Percentiles rank a stretch among this genome's conserved stretches.
phyloP scores from a whole-genome alignment of 2,888 invertebrate genomes.

The Harpagoxenus sublaevis region DNA sequence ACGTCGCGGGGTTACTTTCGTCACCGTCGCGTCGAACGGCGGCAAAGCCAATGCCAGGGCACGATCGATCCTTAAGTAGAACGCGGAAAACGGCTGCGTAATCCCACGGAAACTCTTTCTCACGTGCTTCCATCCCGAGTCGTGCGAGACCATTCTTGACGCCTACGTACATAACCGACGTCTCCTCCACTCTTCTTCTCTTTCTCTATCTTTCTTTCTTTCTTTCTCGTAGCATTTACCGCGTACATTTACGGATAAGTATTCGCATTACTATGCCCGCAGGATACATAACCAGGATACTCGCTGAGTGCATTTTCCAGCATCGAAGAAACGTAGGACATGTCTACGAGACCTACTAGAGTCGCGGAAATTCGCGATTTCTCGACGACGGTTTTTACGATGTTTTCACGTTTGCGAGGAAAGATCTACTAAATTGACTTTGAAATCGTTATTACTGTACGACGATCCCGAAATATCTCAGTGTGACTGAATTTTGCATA shows the following conservation, averaged over 20 bases:
- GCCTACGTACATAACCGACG: slow-evolving; percentile 35
- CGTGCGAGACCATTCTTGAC: slow-evolving; percentile 12
- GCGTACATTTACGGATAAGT: slow-evolving; percentile 71
- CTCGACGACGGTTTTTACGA: too few species aligned
- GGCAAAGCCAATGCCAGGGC: slow-evolving; percentile 27
- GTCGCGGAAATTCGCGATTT: slow-evolving; percentile 58
- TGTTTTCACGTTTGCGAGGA: neutral
- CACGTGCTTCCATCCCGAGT: slow-evolving; percentile 32
- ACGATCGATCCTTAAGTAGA: slow-evolving; percentile 63
- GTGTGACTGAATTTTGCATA: neutral
- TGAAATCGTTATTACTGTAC: neutral
- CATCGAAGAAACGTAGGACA: slow-evolving; percentile 61
- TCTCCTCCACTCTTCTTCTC: neutral
- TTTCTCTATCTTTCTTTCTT: neutral
- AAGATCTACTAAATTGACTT: neutral
- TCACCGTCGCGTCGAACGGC: slow-evolving; percentile 27
- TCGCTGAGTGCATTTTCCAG: slow-evolving; percentile 65
- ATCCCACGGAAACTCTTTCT: slow-evolving; percentile 63
- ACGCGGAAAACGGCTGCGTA: slow-evolving; percentile 45
- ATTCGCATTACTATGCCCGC: slow-evolving; percentile 72
- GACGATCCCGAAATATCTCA: neutral
- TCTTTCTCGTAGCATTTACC: slow-evolving; percentile 65
- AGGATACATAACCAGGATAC: slow-evolving; percentile 65
- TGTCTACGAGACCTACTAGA: slow-evolving; percentile 57
- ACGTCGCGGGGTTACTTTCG: slow-evolving; percentile 31